phyloP scores from a whole-genome alignment of 2,113 vertebrate species.

The Pantherophis guttatus region DNA sequence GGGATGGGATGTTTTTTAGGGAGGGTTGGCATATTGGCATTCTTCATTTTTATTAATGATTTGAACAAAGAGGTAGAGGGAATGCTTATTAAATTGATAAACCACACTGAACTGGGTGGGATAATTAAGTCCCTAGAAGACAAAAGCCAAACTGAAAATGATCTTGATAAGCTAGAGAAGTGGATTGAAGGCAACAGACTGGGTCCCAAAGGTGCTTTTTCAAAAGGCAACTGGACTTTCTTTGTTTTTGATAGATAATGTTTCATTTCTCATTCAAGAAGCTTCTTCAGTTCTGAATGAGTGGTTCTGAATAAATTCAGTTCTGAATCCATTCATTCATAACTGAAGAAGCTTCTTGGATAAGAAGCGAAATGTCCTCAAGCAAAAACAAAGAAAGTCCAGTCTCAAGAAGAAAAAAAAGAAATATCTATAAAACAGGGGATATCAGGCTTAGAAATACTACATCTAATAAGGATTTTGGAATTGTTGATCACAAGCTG shows the following conservation, averaged over 20 bases:
- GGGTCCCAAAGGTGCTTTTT: neutral
- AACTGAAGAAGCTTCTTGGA: neutral
- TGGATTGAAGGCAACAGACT: neutral
- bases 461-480: neutral
- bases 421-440: neutral
- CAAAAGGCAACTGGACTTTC: neutral
- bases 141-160: neutral
- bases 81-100: neutral
- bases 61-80: neutral
- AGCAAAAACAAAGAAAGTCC: neutral
- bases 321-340: neutral
- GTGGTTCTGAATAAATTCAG: neutral
- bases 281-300: neutral
- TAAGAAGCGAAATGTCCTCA: neutral
- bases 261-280: neutral
- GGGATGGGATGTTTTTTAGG: neutral
- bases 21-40: neutral
- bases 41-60: neutral
- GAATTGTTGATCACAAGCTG: neutral
- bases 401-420: neutral
- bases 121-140: neutral
- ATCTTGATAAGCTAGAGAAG: neutral
- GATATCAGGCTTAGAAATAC: neutral
- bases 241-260: neutral
- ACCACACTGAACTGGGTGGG: neutral